phyloP scores from a whole-genome alignment of 2,113 vertebrate genomes.

The Myrmecophaga tridactyla region DNA sequence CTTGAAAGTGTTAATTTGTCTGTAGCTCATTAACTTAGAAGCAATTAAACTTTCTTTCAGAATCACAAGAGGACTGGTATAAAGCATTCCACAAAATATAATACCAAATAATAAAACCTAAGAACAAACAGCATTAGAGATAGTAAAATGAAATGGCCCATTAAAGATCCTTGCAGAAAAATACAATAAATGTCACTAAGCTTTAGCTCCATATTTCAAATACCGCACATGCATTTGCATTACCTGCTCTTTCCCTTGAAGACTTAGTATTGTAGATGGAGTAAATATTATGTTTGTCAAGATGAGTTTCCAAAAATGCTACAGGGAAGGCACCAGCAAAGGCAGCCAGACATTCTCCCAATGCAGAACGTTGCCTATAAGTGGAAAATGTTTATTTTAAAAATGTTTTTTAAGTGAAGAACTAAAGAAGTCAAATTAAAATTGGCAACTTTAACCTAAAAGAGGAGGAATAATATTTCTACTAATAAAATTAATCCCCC shows the following conservation, averaged over 20 bases:
- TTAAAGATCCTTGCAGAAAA: neutral
- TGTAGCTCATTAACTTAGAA: neutral
- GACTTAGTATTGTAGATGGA: conserved; percentile 95
- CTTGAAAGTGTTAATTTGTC: neutral
- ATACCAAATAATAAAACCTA: neutral
- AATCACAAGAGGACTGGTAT: neutral
- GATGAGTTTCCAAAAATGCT: conserved; percentile 94
- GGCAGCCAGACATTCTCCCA: conserved; percentile 95
- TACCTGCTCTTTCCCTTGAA: conserved; percentile 90
- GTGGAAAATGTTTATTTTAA: neutral
- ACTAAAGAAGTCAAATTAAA: neutral
- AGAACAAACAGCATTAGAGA: neutral
- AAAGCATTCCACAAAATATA: neutral
- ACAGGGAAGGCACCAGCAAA: conserved; percentile 96
- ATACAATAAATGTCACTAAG: neutral
- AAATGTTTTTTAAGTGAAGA: neutral
- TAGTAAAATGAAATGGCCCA: neutral
- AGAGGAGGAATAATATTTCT: neutral
- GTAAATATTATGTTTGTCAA: conserved; percentile 92
- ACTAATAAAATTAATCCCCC: neutral
- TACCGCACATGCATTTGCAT: neutral
- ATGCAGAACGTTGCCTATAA: conserved; percentile 92
- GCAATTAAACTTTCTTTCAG: neutral
- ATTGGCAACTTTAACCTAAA: neutral
- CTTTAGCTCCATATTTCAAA: neutral